phyloP scores from a whole-genome alignment of 2,113 vertebrate species.

The Mastomys coucha region DNA sequence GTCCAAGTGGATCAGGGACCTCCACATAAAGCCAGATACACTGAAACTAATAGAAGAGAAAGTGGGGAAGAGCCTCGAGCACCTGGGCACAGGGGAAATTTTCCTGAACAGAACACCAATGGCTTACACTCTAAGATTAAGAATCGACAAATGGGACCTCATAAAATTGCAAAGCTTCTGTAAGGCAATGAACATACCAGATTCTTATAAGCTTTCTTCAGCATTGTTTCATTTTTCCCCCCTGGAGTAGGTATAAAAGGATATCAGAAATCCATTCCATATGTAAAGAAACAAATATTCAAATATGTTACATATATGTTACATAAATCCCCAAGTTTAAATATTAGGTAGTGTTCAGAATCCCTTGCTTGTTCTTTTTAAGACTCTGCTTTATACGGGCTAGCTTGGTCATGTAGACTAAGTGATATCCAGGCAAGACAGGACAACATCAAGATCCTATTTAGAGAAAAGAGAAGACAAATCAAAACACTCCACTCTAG shows the following conservation, averaged over 20 bases:
- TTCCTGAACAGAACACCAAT: no score
- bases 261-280: not conserved
- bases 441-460: not conserved
- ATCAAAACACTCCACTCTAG: not conserved
- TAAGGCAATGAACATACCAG: not conserved
- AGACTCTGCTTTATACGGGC: not conserved
- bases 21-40: no score
- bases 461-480: not conserved
- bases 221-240: not conserved
- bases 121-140: no score
- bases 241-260: not conserved
- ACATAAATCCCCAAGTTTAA: not conserved
- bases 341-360: not conserved
- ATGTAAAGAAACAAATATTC: slow-evolving; percentile 28
- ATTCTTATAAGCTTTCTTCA: not conserved
- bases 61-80: no score
- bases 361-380: not conserved
- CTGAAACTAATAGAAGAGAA: no score
- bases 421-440: not conserved
- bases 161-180: no score
- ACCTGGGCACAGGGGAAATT: no score
- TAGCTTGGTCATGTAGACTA: not conserved
- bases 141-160: no score
- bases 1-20: no score
- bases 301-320: not conserved